A percentile compares a stretch with the other conserved stretches of the same genome.
Conservation (phyloP, 2,113 vertebrate genomes). For the Tinamus guttatus region DNA sequence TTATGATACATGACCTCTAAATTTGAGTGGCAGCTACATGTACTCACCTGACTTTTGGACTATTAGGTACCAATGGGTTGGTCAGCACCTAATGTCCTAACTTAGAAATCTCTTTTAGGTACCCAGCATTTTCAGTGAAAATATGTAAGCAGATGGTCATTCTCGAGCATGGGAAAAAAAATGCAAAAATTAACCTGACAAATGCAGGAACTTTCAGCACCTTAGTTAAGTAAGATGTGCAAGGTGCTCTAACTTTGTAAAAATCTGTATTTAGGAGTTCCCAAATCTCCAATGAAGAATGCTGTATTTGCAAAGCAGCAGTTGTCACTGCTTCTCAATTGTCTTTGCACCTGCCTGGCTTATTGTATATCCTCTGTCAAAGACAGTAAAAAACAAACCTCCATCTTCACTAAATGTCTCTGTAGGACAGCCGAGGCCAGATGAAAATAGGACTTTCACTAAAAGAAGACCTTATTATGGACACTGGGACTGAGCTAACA, state of each 20-base stretch:
- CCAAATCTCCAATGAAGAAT: not conserved
- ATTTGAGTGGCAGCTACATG: not conserved
- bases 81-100: not conserved
- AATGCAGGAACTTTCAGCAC: not conserved
- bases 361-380: not conserved
- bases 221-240: not conserved
- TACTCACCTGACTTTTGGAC: not conserved
- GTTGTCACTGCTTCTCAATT: not conserved
- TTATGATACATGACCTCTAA: not conserved
- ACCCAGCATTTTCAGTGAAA: not conserved
- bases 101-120: not conserved
- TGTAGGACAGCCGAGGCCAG: not conserved
- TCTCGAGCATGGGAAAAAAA: not conserved
- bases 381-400: not conserved
- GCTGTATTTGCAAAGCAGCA: not conserved
- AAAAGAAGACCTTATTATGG: not conserved
- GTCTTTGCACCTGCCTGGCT: not conserved
- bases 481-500: not conserved
- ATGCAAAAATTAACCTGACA: not conserved
- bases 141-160: not conserved
- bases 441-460: not conserved
- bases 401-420: not conserved
- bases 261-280: not conserved
- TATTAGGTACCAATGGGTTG: not conserved
- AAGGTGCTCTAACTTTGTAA: not conserved